These are phyloP conservation scores for Cryptoblepharus egeriae DNA, from an alignment of 2,797 vertebrate genomes.

Conservation along the genomic window DNA sequence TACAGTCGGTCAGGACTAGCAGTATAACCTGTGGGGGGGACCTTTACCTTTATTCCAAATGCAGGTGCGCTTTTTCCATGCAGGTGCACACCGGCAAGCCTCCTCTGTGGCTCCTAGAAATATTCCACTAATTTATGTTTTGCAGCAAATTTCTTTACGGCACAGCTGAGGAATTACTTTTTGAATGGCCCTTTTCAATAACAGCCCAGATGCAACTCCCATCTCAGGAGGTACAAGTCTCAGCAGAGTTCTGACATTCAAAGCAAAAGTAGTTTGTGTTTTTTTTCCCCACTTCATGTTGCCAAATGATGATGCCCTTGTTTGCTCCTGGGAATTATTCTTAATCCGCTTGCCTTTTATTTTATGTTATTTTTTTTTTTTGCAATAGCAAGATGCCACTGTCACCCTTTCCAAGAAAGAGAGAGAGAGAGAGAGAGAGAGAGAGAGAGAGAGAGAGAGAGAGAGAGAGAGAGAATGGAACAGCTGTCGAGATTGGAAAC, in stretches of 20 bases:
- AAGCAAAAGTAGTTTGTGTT: too few relatives aligned
- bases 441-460: background rate
- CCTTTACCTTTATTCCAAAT: too few relatives aligned
- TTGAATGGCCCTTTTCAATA: background rate
- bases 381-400: constrained; percentile 36
- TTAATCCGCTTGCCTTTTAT: background rate
- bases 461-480: constrained; percentile 2
- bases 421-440: too few relatives aligned
- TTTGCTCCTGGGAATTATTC: background rate
- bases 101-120: background rate
- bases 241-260: background rate
- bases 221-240: background rate
- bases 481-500: constrained; percentile 67
- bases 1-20: too few relatives aligned
- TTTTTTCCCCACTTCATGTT: background rate
- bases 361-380: background rate
- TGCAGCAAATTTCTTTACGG: background rate
- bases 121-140: background rate
- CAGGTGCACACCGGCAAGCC: background rate
- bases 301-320: background rate
- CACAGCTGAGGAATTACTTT: background rate
- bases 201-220: background rate
- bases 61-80: too few relatives aligned
- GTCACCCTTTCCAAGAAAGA: constrained; percentile 33
- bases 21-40: too few relatives aligned